Percentiles rank a stretch among this genome's conserved stretches.
Conservation (phyloP, 1,140 invertebrate species). For the Eueides isabella region DNA sequence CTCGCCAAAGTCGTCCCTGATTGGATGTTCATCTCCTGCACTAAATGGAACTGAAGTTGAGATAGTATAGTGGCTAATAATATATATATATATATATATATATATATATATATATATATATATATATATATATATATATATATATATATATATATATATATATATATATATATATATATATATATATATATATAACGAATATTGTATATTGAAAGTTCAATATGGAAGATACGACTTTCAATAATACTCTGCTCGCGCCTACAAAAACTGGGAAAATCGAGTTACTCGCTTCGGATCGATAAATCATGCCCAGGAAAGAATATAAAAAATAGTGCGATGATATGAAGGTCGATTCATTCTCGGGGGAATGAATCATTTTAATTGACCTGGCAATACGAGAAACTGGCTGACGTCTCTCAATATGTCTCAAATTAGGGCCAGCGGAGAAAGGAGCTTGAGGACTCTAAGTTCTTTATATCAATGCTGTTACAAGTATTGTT, state of each 20-base stretch:
- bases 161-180: neutral
- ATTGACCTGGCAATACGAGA: no score
- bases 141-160: neutral
- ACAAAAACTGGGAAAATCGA: slow-evolving; percentile 16
- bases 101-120: neutral
- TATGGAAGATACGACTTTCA: neutral
- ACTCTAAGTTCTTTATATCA: no score
- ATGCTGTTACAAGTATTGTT: no score
- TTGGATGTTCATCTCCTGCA: neutral
- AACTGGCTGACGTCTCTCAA: no score
- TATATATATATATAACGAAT: neutral
- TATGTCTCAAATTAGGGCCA: no score
- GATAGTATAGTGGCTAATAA: neutral
- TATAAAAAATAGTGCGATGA: neutral
- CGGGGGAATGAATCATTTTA: no score
- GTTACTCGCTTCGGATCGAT: neutral
- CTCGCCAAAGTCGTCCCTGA: neutral
- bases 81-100: neutral
- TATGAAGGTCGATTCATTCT: no score
- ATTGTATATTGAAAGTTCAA: neutral
- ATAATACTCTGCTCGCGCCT: neutral
- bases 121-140: neutral
- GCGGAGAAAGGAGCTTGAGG: no score
- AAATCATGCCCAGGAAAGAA: neutral
- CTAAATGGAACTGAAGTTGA: neutral